phyloP scores from a whole-genome alignment of 2,888 invertebrate species.

The Cataglyphis altisquamis region DNA sequence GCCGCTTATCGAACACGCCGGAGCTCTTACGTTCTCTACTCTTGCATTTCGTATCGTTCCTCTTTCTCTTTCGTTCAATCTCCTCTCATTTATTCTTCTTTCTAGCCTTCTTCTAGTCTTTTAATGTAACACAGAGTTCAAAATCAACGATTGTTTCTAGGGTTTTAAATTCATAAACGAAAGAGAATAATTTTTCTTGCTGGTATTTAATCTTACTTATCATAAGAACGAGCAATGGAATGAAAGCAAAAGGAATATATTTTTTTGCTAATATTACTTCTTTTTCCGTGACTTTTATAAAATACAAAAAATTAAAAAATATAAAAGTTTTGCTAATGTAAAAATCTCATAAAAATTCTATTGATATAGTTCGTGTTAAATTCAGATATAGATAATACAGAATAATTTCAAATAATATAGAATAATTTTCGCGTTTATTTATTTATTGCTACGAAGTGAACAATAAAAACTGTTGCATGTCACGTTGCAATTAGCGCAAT shows the following conservation, averaged over 20 bases:
- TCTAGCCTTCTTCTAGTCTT: neutral
- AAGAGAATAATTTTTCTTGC: slow-evolving; percentile 63
- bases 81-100: slow-evolving; percentile 30
- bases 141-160: slow-evolving; percentile 62
- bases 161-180: slow-evolving; percentile 41
- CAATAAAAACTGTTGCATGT: neutral
- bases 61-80: neutral
- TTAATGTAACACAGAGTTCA: slow-evolving; percentile 48
- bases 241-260: slow-evolving; percentile 24
- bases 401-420: neutral
- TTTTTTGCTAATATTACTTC: neutral
- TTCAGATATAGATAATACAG: neutral
- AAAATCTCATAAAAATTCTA: slow-evolving; percentile 7
- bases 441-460: neutral
- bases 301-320: slow-evolving; percentile 13
- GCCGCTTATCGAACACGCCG: slow-evolving; percentile 66
- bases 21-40: slow-evolving; percentile 32
- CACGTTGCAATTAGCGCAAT: slow-evolving; percentile 4
- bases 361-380: neutral
- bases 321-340: neutral
- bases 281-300: neutral
- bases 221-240: neutral
- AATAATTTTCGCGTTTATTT: slow-evolving; percentile 4
- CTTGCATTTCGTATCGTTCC: slow-evolving; percentile 16
- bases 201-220: slow-evolving; percentile 15